Evolutionary conservation across 2,888 invertebrate species (phyloP), one percentile per base, ranked within the genome.

Genomic region (Entomobrya proxima): DNA sequence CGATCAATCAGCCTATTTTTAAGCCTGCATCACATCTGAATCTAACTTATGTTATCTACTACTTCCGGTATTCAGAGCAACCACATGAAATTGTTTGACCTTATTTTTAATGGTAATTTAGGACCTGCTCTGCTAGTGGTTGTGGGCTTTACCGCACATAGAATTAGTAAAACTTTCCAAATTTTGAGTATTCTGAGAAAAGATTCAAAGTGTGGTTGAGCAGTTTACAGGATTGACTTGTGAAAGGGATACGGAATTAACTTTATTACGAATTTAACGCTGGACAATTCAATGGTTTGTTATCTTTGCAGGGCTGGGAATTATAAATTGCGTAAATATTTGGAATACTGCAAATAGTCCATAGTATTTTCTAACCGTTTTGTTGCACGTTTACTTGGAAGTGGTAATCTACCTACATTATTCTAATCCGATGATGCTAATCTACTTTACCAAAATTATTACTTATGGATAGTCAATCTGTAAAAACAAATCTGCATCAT

Each of bases 391-490:
- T 21, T 76, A 76, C 21, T 4, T 78, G 9, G 78, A 61, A n/a
- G 27, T 21, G 24, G 72, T 72, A 3, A 44, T 55, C 9, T 37
- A 40, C 30, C 47, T 69, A 30, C 80, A 80, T 32, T 72, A 69
- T 55, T 72, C 72, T 0, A 80, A 72, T 52, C 21, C 72, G 1
- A 30, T 80, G 15, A 18, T 80, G 30, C 37, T 80, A 18, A 80
- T 80, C 6, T 72, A 69, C 44, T 80, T 80, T 35, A 37, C 72
- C n/a, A 80, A 80, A 44, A n/a, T 72, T 0, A 58, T 80, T 21
- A 40, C 69, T 7, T 24, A 35, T n/a, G 80, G 80, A 0, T 80
- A 50, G 50, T 13, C 18, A 1, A 58, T 35, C 1, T 55, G 67
- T 37, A 30, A 32, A 21, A 32, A n/a, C 40, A 7, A 76, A 76